Percentiles rank a stretch among this genome's conserved stretches.
Evolutionary conservation across 2,113 vertebrate genomes (phyloP).

Genomic region (Myxocyprinus asiaticus): DNA sequence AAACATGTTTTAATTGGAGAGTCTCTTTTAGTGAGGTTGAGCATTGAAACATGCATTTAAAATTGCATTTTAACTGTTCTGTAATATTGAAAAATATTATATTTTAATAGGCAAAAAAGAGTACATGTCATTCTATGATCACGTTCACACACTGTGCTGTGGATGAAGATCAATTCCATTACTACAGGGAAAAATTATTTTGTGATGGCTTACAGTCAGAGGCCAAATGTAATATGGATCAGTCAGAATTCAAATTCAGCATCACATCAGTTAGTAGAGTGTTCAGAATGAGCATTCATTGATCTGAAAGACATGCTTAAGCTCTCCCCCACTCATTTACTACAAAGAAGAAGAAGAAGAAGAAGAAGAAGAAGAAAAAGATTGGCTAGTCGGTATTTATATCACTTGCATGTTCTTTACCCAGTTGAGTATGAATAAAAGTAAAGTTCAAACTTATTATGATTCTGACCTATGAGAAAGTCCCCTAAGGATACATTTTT

Average conservation of each 20-base stretch:
- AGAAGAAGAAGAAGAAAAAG: slow-evolving; percentile 24
- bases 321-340: slow-evolving; percentile 14
- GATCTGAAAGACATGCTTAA: slow-evolving; percentile 43
- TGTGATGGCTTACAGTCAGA: slow-evolving; percentile 38
- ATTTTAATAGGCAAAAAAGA: slow-evolving; percentile 5
- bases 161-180: slow-evolving; percentile 43
- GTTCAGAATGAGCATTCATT: slow-evolving; percentile 34
- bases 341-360: slow-evolving; percentile 18
- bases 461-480: slow-evolving; percentile 4
- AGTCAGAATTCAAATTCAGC: slow-evolving; percentile 44
- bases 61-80: neutral
- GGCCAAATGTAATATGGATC: slow-evolving; percentile 53
- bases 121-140: neutral
- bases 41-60: neutral
- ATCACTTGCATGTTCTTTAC: neutral
- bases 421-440: slow-evolving; percentile 31
- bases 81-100: neutral
- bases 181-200: slow-evolving; percentile 38
- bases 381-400: neutral
- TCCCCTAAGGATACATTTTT: slow-evolving; percentile 5
- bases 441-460: slow-evolving; percentile 41
- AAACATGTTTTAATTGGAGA: too few species aligned
- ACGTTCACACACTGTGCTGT: neutral
- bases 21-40: neutral
- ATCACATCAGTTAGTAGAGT: slow-evolving; percentile 47